Percentiles rank a stretch among this genome's conserved stretches.
These are phyloP conservation scores for Biston stratarius DNA, from an alignment of 2,888 invertebrate species.

Conservation along the genomic window DNA sequence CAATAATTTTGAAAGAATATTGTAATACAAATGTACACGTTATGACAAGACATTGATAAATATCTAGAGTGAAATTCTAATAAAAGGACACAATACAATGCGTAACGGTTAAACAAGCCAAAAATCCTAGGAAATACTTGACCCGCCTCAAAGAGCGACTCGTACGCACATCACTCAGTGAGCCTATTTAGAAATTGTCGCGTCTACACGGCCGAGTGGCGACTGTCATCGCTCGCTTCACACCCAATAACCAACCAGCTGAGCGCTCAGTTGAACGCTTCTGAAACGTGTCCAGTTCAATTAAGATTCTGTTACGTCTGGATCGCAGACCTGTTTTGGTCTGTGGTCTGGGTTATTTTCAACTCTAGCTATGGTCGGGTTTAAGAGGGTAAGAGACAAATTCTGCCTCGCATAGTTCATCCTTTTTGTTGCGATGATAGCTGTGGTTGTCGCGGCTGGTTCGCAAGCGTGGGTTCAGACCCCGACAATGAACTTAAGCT, in stretches of 20 bases:
- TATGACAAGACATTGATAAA: neutral
- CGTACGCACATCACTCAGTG: conserved; percentile 42
- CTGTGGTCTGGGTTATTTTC: neutral
- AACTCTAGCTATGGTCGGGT: neutral
- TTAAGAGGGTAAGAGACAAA: too few species aligned
- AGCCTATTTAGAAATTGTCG: conserved; percentile 55
- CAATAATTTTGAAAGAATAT: too few species aligned
- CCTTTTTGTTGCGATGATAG: too few species aligned
- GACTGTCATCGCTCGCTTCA: conserved; percentile 66
- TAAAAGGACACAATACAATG: neutral
- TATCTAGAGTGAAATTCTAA: neutral
- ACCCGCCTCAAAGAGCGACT: conserved; percentile 43
- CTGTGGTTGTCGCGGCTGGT: too few species aligned
- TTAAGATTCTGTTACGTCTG: conserved; percentile 24
- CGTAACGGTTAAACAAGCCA: conserved; percentile 3
- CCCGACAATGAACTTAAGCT: too few species aligned
- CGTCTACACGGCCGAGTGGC: conserved; percentile 55
- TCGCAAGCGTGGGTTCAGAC: too few species aligned
- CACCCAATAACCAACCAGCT: conserved; percentile 67
- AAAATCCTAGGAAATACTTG: conserved; percentile 25
- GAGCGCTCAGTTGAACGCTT: conserved; percentile 48
- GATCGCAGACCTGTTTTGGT: neutral
- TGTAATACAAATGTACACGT: too few species aligned
- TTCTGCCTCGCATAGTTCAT: too few species aligned
- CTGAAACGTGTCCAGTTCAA: conserved; percentile 20